These are phyloP conservation scores for Luscinia megarhynchos DNA, from an alignment of 2,797 vertebrate species.

Conservation along the genomic window DNA sequence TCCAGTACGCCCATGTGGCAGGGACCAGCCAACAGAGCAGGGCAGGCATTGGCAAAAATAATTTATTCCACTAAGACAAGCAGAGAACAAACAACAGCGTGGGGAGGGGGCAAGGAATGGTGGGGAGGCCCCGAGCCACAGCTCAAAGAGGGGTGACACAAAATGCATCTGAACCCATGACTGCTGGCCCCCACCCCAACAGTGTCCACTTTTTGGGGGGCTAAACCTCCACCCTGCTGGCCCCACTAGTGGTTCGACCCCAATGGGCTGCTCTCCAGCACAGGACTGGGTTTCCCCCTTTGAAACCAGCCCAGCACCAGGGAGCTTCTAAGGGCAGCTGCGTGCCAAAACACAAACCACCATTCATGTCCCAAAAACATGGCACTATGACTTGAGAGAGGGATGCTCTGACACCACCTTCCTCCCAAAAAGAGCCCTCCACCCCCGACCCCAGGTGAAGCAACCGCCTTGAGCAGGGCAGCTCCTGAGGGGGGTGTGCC, in stretches of 20 bases:
- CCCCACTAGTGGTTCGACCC: not conserved
- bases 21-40: not conserved
- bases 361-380: fast-evolving
- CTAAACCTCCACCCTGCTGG: not conserved
- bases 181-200: not conserved
- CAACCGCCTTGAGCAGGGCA: fast-evolving
- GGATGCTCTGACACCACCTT: not conserved
- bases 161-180: not conserved
- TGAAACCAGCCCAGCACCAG: fast-evolving
- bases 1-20: fast-evolving
- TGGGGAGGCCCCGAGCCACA: fast-evolving
- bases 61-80: constrained; percentile 72
- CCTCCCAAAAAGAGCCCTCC: not conserved
- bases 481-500: not conserved
- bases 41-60: constrained; percentile 48
- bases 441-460: not conserved
- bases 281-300: not conserved
- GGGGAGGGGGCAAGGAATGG: not conserved
- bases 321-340: not conserved
- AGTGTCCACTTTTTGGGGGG: fast-evolving
- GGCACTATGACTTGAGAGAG: not conserved
- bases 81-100: not conserved
- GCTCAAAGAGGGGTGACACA: not conserved
- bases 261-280: not conserved
- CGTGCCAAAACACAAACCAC: fast-evolving